phyloP scores from a whole-genome alignment of 2,888 invertebrate species.

The Tupiocoris notatus region DNA sequence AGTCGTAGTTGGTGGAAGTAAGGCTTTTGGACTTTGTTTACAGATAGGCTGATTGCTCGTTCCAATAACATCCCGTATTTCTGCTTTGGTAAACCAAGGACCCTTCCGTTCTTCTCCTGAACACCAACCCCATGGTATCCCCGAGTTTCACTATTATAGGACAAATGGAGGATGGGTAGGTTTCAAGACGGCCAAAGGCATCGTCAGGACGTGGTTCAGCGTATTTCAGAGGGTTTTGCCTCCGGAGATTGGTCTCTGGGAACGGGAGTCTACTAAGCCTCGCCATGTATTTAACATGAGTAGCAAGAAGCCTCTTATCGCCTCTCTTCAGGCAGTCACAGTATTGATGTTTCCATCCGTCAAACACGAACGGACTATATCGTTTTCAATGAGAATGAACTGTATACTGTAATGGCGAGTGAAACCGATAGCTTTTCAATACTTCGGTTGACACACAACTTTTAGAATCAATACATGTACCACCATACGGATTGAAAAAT shows the following conservation, averaged over 20 bases:
- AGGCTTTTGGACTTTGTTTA: slow-evolving; percentile 24
- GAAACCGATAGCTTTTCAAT: not conserved
- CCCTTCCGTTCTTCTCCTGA: not conserved
- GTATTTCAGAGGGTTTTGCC: not conserved
- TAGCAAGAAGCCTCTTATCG: not conserved
- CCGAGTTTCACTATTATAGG: too few relatives aligned
- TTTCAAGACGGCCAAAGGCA: not conserved
- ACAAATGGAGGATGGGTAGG: not conserved
- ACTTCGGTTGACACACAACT: not conserved
- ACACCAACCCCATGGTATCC: not conserved
- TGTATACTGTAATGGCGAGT: not conserved
- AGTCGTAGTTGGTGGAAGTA: not conserved
- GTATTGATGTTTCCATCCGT: not conserved
- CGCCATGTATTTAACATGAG: not conserved
- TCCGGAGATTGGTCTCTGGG: not conserved
- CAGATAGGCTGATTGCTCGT: slow-evolving; percentile 28
- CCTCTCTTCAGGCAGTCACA: not conserved
- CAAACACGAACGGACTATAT: not conserved
- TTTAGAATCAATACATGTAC: too few relatives aligned
- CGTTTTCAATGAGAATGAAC: not conserved
- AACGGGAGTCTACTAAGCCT: not conserved
- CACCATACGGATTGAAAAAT: not conserved
- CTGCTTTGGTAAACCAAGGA: not conserved
- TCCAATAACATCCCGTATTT: slow-evolving; percentile 20
- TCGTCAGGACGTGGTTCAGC: not conserved